Percentiles rank a stretch among this genome's conserved stretches.
Evolutionary conservation across 2,113 vertebrate species (phyloP).

Genomic region (Hoplias malabaricus): DNA sequence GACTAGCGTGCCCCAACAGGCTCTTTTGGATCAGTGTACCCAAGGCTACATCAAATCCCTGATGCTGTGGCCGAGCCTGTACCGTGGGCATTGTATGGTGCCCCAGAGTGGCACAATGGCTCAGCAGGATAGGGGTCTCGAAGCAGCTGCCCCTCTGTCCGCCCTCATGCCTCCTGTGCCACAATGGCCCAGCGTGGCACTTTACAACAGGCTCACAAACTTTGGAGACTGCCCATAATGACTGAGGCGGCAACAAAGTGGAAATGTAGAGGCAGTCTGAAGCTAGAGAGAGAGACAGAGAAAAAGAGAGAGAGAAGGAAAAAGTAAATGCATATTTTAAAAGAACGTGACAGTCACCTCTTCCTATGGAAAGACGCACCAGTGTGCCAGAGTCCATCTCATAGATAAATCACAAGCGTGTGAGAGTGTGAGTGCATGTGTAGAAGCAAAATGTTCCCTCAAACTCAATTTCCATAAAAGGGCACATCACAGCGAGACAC

Average conservation of each 20-base stretch:
- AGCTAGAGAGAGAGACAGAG: background rate
- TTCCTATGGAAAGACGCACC: background rate
- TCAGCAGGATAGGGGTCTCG: conserved; percentile 60
- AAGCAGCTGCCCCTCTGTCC: conserved; percentile 60
- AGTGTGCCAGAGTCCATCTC: conserved; percentile 27
- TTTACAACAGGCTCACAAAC: conserved; percentile 41
- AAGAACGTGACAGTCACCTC: conserved; percentile 26
- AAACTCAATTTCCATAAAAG: conserved; percentile 43
- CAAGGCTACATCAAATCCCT: conserved; percentile 59
- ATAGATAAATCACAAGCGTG: conserved; percentile 26
- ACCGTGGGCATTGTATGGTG: conserved; percentile 48
- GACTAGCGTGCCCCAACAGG: conserved; percentile 55
- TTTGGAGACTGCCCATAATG: conserved; percentile 31
- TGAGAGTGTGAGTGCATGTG: conserved; percentile 6
- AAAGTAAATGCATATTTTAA: conserved; percentile 33
- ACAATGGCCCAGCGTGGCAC: conserved; percentile 69
- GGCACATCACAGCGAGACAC: conserved; percentile 30
- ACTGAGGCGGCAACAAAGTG: conserved; percentile 23
- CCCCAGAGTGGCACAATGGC: conserved; percentile 68
- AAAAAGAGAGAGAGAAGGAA: conserved; percentile 10
- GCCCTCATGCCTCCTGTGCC: conserved; percentile 19
- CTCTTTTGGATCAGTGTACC: conserved; percentile 57
- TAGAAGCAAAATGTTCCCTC: background rate
- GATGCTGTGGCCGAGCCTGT: conserved; percentile 51
- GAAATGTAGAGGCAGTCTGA: conserved; percentile 16